Evolutionary conservation across 2,888 invertebrate species (phyloP).

Genomic region (Chloroclystis v-ata): DNA sequence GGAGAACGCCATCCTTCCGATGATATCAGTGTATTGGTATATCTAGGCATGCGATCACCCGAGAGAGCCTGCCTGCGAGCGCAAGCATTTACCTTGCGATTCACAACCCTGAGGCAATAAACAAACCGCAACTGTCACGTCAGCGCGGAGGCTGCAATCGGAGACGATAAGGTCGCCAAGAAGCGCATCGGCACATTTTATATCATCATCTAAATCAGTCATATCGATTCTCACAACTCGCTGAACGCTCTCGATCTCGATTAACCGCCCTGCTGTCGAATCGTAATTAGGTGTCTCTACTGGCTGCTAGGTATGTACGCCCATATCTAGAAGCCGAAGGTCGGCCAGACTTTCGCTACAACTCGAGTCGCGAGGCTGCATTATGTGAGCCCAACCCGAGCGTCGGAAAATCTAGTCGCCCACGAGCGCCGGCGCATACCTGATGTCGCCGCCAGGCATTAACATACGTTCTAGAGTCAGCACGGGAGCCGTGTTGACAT

Average conservation of each 20-base stretch:
- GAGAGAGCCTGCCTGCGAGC: constrained; percentile 18
- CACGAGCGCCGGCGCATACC: constrained; percentile 51
- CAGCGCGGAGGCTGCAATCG: constrained; percentile 27
- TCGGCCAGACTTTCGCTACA: constrained; percentile 73
- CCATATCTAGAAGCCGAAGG: constrained; percentile 72
- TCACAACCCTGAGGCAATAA: constrained; percentile 26
- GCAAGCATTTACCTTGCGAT: constrained; percentile 21
- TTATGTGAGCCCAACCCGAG: constrained; percentile 59
- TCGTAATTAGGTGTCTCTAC: constrained; percentile 60
- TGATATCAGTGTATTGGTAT: constrained; percentile 41
- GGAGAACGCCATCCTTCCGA: constrained; percentile 37
- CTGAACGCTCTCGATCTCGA: constrained; percentile 31
- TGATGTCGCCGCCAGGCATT: constrained; percentile 49
- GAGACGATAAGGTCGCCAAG: constrained; percentile 31
- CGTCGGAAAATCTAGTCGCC: constrained; percentile 69
- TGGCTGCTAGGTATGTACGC: constrained; percentile 54
- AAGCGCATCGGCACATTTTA: constrained; percentile 30
- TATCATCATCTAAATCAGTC: constrained; percentile 28
- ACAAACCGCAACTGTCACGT: constrained; percentile 23
- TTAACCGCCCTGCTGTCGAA: constrained; percentile 36
- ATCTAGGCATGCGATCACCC: constrained; percentile 42
- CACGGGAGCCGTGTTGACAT: constrained; percentile 69
- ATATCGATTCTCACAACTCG: constrained; percentile 26
- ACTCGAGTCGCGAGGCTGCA: constrained; percentile 44
- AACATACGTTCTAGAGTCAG: constrained; percentile 59